Conservation (phyloP, 2,113 vertebrate genomes). For the Alces alces region DNA sequence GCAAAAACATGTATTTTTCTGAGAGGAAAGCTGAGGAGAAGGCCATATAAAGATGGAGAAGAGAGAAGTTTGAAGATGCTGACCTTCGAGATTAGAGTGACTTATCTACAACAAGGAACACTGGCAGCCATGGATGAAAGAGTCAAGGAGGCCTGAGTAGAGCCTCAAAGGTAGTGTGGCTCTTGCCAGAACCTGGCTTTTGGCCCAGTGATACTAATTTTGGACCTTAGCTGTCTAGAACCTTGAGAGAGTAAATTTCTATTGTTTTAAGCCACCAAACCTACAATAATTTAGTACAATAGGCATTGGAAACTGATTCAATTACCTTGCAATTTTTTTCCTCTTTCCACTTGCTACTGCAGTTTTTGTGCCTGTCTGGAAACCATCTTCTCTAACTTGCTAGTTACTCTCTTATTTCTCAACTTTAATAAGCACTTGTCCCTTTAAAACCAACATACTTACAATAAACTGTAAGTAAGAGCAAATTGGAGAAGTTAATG, state of each 20-base stretch:
- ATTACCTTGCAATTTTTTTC: neutral
- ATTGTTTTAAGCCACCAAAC: neutral
- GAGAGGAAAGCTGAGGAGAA: neutral
- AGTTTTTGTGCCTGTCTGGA: neutral
- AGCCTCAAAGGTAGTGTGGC: accelerated
- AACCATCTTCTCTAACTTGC: neutral
- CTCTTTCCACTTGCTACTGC: neutral
- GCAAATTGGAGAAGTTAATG: neutral
- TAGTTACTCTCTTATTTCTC: neutral
- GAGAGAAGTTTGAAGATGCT: neutral
- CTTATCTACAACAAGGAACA: neutral
- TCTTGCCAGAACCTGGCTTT: neutral
- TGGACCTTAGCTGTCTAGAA: neutral
- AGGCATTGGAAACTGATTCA: neutral
- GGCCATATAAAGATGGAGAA: neutral
- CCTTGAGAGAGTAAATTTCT: neutral
- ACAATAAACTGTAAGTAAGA: neutral
- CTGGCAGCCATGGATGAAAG: neutral
- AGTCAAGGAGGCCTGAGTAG: neutral
- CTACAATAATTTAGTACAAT: neutral
- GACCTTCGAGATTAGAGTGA: neutral
- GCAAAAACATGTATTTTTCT: neutral
- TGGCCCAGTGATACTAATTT: neutral
- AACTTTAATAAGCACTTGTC: neutral
- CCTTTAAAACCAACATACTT: neutral